A percentile compares a stretch with the other conserved stretches of the same genome.
phyloP scores from a whole-genome alignment of 2,797 vertebrate species.

The Falco cherrug region DNA sequence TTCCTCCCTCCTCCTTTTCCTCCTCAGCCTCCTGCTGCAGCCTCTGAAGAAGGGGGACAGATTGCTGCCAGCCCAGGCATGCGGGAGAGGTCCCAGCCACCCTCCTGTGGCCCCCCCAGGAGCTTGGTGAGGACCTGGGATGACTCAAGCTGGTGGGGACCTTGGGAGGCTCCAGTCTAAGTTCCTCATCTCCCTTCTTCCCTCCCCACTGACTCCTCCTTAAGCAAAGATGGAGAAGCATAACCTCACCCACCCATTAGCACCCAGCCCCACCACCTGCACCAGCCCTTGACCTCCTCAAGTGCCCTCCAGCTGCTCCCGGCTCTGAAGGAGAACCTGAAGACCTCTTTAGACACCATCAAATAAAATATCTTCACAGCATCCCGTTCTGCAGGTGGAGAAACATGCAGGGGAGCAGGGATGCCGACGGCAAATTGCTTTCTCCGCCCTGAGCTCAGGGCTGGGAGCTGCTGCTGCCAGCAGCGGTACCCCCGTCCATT shows the following conservation, averaged over 20 bases:
- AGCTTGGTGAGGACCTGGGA: neutral
- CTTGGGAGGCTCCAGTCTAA: neutral
- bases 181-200: neutral
- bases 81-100: neutral
- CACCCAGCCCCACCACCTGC: neutral
- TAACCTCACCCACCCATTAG: neutral
- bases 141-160: neutral
- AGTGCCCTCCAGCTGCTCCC: neutral
- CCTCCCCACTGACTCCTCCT: neutral
- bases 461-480: neutral
- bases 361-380: neutral
- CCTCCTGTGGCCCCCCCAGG: neutral
- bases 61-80: neutral
- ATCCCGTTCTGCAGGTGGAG: neutral
- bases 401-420: neutral
- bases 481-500: neutral
- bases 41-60: neutral
- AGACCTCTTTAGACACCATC: neutral
- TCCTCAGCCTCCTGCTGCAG: neutral
- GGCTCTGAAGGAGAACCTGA: neutral
- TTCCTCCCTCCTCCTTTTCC: neutral
- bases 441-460: neutral
- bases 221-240: neutral
- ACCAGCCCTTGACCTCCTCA: neutral
- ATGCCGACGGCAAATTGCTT: fast-evolving